Conservation (phyloP, 2,888 invertebrate species). For the Hirtodrosophila cameraria region DNA sequence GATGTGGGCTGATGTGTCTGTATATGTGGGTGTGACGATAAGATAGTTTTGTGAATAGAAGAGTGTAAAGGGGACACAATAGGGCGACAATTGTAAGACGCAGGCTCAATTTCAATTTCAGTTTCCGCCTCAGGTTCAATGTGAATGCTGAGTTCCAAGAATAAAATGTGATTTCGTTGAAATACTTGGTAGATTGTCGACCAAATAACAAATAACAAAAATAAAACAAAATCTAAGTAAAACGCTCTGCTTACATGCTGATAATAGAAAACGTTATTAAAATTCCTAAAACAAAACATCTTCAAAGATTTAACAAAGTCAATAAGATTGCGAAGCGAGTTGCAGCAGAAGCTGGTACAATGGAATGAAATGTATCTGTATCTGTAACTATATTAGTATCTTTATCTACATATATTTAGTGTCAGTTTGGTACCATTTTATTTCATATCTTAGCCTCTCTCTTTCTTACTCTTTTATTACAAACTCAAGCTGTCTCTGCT, state of each 20-base stretch:
- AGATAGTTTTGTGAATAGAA: constrained; percentile 45
- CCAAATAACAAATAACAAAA: constrained; percentile 47
- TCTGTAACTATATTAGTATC: background rate
- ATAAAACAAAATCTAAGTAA: constrained; percentile 38
- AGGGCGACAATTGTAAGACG: constrained; percentile 14
- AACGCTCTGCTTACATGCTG: constrained; percentile 43
- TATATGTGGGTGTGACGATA: constrained; percentile 31
- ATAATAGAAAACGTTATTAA: constrained; percentile 43
- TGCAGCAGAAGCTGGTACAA: constrained; percentile 8
- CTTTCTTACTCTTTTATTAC: too few relatives aligned
- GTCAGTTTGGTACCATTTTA: background rate
- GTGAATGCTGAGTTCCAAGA: constrained; percentile 57
- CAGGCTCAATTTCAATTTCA: constrained; percentile 6
- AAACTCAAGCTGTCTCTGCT: constrained; percentile 15
- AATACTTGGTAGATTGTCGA: constrained; percentile 43
- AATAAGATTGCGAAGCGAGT: constrained; percentile 41
- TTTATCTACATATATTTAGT: too few relatives aligned
- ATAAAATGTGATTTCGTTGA: constrained; percentile 64
- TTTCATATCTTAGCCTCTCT: too few relatives aligned
- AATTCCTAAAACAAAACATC: constrained; percentile 20
- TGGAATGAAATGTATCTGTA: constrained; percentile 10
- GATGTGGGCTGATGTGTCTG: constrained; percentile 41
- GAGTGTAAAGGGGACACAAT: constrained; percentile 1
- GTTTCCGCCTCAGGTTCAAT: constrained; percentile 1
- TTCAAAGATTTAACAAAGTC: constrained; percentile 22